Evolutionary conservation across 2,113 vertebrate species (phyloP), one percentile per base, ranked within the genome.

Genomic region (Scalopus aquaticus): DNA sequence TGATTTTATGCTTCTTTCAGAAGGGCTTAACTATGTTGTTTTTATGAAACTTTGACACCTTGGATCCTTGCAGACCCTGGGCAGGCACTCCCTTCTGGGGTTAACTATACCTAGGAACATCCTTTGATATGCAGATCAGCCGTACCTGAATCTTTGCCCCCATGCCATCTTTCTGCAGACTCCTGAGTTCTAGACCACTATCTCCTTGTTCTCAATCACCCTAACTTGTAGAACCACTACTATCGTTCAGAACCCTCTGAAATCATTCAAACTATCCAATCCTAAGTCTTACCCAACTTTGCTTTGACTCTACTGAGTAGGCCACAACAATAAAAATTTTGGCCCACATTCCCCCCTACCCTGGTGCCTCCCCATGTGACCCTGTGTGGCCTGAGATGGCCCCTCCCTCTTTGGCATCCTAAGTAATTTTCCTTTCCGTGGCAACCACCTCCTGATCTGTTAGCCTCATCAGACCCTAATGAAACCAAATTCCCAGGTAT

Each of bases 371-470:
- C 17, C 26, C 19, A 2, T 1, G 9, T 39, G 26, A 17, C 22
- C 39, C 39, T 46, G 0, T 0, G 0, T 39, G 56, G 11, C 24
- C 42, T 0, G 0, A 1, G n/a, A 19, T 15, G 3, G 1, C 6
- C 12, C 24, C 19, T n/a, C 58, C 35, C 51, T 26, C 15, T 72
- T 58, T 65, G 49, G 9, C 67, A 42, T 28, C 9, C 0, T 6
- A 16, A 26, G 42, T 56, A 32, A 49, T 19, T 17, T 0, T 51
- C n/a, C n/a, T 39, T 37, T 39, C 74, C 39, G 0, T 49, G 46
- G 26, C 73, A 39, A 6, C 1, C 19, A 69, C 62, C 51, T 64
- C 28, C 70, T 70, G 9, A 54, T 74, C 73, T 88, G 12, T 37
- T 72, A 62, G 8, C 81, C 37, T 49, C 19, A 13, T 4, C 54